Conservation (phyloP, 37 sponge, comb jelly and placozoan species). For the Chondrilla cf. caribensis region DNA sequence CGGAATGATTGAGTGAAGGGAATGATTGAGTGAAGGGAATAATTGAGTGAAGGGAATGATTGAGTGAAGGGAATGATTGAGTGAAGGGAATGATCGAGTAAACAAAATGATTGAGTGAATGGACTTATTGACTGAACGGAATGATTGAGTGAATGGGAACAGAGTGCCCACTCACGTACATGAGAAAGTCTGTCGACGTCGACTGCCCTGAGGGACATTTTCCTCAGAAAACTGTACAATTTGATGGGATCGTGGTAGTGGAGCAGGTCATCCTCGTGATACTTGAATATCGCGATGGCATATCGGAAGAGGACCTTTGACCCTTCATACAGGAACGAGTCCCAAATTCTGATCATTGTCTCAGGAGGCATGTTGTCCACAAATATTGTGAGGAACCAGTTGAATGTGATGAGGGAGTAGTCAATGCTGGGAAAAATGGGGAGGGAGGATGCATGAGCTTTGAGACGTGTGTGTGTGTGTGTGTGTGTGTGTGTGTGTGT, state of each 20-base stretch:
- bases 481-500: no score
- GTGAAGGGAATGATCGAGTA: no score
- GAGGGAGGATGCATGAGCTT: not conserved
- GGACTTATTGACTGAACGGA: no score
- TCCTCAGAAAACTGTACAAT: constrained; percentile 77
- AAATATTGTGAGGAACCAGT: constrained; percentile 98
- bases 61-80: no score
- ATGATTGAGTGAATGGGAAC: no score
- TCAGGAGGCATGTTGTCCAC: constrained; percentile 88
- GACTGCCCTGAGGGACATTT: constrained; percentile 57
- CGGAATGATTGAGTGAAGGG: no score
- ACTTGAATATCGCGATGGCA: constrained; percentile 93
- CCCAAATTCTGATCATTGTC: constrained; percentile 90
- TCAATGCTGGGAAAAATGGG: constrained; percentile 68
- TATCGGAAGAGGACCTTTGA: constrained; percentile 91
- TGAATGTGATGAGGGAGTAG: constrained; percentile 93
- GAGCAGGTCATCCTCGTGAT: constrained; percentile 80
- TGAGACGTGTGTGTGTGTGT: no score
- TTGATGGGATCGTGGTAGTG: constrained; percentile 45
- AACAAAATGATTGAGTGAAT: no score
- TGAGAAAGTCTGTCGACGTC: constrained; percentile 52
- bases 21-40: no score
- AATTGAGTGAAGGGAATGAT: no score
- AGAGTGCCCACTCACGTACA: no score
- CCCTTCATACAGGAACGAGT: constrained; percentile 94